Base-by-base conservation (phyloP, 2,113 vertebrate genomes). In the Paradoxurus hermaphroditus region DNA sequence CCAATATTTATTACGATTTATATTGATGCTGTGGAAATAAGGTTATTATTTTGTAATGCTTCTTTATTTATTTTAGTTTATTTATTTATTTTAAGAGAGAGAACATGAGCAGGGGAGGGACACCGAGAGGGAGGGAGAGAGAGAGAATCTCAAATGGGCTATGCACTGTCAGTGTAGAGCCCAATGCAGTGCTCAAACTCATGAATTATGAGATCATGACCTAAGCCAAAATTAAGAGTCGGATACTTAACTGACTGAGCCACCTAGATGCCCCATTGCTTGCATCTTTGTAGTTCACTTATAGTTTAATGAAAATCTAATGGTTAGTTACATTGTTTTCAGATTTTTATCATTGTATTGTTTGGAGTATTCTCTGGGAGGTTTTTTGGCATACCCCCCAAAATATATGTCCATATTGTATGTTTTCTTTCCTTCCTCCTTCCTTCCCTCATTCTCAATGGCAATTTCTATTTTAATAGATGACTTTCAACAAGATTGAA, bases 301-400 rank as follows among this genome's bases (percentile, higher is more conserved):
- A 25, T 86, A 85, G 59, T 89, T 86, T 86, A 86, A 90, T 94
- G 56, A 93, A 86, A 95, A 93, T 67, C 27, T 87, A 75, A 62
- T 72, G 34, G 41, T 29, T 77, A 41, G 14, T 82, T 63, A 63
- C 21, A 19, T 44, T 41, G n/a, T 39, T 53, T 51, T 39, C 72
- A 82, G 14, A 27, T 59, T 82, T 94, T 56, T 65, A 8, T 77
- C 70, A 68, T 46, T 77, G 6, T 90, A 65, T 67, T 96, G 70
- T 96, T 89, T 94, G 62, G 27, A 89, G 46, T 94, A 81, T 79
- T 63, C 41, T 36, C 65, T 83, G 15, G 25, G n/a, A 92, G 39
- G 41, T 59, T 15, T 82, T 86, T 95, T 59, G 73, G 78, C 8
- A 3, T 78, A 65, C 21, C 5, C 31, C 16, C 29, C 9, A 94